These are phyloP conservation scores for Podiceps cristatus DNA, from an alignment of 2,113 vertebrate species.

Conservation along the genomic window DNA sequence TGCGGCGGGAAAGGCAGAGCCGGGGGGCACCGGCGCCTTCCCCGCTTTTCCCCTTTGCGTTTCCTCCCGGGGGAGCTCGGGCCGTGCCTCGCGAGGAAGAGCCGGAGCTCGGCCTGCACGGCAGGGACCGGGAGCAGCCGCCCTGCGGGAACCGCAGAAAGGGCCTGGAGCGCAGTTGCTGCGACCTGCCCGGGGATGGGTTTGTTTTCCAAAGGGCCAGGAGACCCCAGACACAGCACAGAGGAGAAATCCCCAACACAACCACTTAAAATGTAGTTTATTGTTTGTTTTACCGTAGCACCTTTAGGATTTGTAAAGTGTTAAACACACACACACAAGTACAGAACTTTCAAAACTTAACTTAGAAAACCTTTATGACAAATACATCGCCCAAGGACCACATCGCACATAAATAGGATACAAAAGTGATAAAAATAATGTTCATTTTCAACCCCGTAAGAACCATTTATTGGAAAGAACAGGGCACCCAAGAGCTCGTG, in stretches of 20 bases:
- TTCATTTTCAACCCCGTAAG: neutral
- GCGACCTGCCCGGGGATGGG: no score
- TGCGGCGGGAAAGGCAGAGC: rapidly evolving
- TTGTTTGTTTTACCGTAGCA: neutral
- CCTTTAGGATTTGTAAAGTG: neutral
- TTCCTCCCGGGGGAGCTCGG: no score
- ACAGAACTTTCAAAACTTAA: neutral
- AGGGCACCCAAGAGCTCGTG: neutral
- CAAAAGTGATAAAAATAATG: neutral
- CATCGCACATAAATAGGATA: neutral
- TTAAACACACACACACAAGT: neutral
- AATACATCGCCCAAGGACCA: neutral
- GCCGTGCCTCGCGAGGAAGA: no score
- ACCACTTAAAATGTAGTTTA: neutral
- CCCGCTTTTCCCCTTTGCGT: rapidly evolving
- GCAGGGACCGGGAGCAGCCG: neutral
- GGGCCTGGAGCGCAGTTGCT: rapidly evolving
- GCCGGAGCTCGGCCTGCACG: neutral
- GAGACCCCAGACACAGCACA: rapidly evolving
- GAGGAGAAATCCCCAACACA: neutral
- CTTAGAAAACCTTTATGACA: slow-evolving; percentile 27
- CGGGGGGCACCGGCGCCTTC: rapidly evolving
- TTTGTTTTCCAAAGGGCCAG: neutral
- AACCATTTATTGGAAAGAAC: neutral
- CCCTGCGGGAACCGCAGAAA: rapidly evolving